These are phyloP conservation scores for Trichogramma dendrolimi DNA, from an alignment of 2,888 invertebrate genomes.

Conservation along the genomic window DNA sequence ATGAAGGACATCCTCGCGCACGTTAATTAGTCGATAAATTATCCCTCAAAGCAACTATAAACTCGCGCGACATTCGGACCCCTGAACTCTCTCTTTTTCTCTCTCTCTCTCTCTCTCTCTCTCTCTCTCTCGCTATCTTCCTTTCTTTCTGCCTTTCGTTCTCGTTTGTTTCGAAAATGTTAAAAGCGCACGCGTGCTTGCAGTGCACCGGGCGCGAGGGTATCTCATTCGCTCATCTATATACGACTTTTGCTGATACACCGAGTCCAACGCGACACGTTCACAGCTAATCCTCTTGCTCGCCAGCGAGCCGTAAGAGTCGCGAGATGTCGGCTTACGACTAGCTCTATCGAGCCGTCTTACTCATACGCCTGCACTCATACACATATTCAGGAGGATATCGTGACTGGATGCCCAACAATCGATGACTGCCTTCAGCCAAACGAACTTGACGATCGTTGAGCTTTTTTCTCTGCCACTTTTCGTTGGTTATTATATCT, in stretches of 20 bases:
- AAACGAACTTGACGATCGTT: neutral
- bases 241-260: no score
- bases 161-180: neutral
- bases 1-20: slow-evolving; percentile 49
- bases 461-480: slow-evolving; percentile 9
- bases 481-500: slow-evolving; percentile 12
- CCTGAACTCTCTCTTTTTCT: slow-evolving; percentile 25
- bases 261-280: no score
- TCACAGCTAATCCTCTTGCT: no score
- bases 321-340: no score
- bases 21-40: slow-evolving; percentile 53
- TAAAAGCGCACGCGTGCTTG: neutral
- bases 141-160: slow-evolving; percentile 17
- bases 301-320: no score
- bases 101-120: slow-evolving; percentile 24
- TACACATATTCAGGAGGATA: no score
- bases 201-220: neutral
- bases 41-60: slow-evolving; percentile 43
- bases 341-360: slow-evolving; percentile 20
- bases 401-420: no score
- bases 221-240: no score
- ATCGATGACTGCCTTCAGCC: no score
- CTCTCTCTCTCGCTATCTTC: slow-evolving; percentile 21
- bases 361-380: neutral
- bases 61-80: slow-evolving; percentile 39